phyloP scores from a whole-genome alignment of 2,113 vertebrate species.

The Spheniscus mendiculus region DNA sequence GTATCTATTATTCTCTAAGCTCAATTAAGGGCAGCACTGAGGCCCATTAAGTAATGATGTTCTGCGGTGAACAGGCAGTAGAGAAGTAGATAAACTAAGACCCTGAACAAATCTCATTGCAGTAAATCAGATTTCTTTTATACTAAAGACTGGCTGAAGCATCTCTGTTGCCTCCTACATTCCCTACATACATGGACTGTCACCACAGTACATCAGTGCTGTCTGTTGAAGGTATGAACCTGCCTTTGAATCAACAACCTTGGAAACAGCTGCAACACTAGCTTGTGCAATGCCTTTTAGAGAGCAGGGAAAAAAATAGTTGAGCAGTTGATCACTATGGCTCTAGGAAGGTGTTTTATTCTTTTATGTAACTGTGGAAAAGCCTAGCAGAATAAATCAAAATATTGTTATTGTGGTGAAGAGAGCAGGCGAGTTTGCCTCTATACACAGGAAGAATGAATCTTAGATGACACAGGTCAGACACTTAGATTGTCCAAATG shows the following conservation, averaged over 20 bases:
- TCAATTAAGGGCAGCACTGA: not conserved
- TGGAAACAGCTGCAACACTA: not conserved
- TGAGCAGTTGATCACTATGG: not conserved
- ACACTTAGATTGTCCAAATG: not conserved
- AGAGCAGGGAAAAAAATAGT: not conserved
- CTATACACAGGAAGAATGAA: not conserved
- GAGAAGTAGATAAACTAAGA: not conserved
- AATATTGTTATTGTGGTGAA: not conserved
- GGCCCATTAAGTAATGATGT: not conserved
- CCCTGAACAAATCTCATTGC: not conserved
- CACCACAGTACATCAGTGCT: not conserved
- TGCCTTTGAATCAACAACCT: fast-evolving
- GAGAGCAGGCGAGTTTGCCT: not conserved
- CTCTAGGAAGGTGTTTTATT: not conserved
- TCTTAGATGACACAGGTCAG: not conserved
- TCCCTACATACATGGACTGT: not conserved
- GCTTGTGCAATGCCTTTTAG: not conserved
- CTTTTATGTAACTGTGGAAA: not conserved
- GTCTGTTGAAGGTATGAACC: not conserved
- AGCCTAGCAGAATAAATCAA: not conserved
- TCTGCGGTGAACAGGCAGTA: not conserved
- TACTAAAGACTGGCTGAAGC: not conserved
- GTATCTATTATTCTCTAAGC: not conserved
- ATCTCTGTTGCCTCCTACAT: not conserved
- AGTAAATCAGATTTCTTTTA: not conserved